Base-by-base conservation (phyloP, 1,140 invertebrate species). In the Dermatophagoides farinae region DNA sequence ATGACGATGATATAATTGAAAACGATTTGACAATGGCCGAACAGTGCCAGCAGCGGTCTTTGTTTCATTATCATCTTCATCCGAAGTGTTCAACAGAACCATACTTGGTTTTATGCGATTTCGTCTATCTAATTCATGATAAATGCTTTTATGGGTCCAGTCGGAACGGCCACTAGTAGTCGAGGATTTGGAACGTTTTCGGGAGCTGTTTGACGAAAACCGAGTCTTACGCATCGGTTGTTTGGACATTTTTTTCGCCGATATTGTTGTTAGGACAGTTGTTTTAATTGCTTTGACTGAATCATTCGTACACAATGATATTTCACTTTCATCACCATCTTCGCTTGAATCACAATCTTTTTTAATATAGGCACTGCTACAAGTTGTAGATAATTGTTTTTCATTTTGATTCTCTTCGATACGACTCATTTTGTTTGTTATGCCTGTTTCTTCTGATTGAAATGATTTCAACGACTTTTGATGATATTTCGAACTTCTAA, bases 1-100 rank as follows among this genome's bases (percentile, higher is more conserved):
- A 31, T 31, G 31, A 31, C 31, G 59, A 65, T 20, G 64, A 61
- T 46, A 62, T 64, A 52, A 55, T 59, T 23, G 61, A 64, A 63
- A 63, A 38, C 63, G 64, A 50, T 20, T 41, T 59, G 22, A 43
- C 16, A 50, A 12, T 62, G 31, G 47, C 20, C 18, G 47, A 50
- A 18, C 12, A 2, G 12, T 50, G 47, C 10, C 41, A 43, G 2
- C 20, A 20, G 11, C 20, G 5, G 47, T 51, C 9, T 47, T 44
- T 22, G n/a, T 10, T 23, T 31, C 31, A 31, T 31, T 31, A 41
- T 58, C 55, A 20, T 44, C 39, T 38, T 52, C 41, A 43, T 59
- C 58, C 22, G 40, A 60, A n/a, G 25, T 20, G 49, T 40, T 53
- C 9, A 44, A 38, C 18, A 55, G 18, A 31, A 61, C 44, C 12